These are phyloP conservation scores for Microctonus hyperodae DNA, from an alignment of 2,888 invertebrate genomes.

Conservation along the genomic window DNA sequence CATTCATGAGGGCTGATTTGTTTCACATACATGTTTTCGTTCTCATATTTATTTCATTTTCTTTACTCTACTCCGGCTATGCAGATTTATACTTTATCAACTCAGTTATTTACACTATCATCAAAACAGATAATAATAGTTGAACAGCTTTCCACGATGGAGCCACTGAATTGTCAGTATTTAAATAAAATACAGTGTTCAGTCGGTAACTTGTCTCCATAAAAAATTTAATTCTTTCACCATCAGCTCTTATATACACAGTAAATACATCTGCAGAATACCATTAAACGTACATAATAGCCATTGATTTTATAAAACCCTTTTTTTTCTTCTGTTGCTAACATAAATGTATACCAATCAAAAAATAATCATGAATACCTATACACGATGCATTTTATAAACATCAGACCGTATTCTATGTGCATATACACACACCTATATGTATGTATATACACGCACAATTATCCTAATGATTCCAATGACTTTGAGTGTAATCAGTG, in stretches of 20 bases:
- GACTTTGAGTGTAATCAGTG: slow-evolving; percentile 21
- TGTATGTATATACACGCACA: too few relatives aligned
- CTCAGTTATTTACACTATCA: not conserved
- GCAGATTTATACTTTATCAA: not conserved
- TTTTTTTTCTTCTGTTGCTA: not conserved
- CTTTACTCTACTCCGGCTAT: not conserved
- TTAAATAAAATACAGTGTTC: not conserved
- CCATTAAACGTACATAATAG: too few relatives aligned
- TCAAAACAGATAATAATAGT: too few relatives aligned
- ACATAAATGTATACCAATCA: slow-evolving; percentile 10
- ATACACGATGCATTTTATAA: slow-evolving; percentile 4
- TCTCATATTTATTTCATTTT: not conserved
- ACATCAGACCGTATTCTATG: too few relatives aligned
- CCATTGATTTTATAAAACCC: not conserved
- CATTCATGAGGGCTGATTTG: too few relatives aligned
- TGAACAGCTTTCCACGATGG: not conserved
- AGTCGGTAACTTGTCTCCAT: not conserved
- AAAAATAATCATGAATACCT: slow-evolving; percentile 23
- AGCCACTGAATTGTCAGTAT: not conserved
- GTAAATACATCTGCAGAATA: not conserved
- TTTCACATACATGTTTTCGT: too few relatives aligned
- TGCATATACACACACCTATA: too few relatives aligned
- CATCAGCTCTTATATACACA: not conserved
- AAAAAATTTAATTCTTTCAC: not conserved
- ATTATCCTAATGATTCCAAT: slow-evolving; percentile 23